These are phyloP conservation scores for Hyla sarda DNA, from an alignment of 2,113 vertebrate genomes.

Conservation along the genomic window DNA sequence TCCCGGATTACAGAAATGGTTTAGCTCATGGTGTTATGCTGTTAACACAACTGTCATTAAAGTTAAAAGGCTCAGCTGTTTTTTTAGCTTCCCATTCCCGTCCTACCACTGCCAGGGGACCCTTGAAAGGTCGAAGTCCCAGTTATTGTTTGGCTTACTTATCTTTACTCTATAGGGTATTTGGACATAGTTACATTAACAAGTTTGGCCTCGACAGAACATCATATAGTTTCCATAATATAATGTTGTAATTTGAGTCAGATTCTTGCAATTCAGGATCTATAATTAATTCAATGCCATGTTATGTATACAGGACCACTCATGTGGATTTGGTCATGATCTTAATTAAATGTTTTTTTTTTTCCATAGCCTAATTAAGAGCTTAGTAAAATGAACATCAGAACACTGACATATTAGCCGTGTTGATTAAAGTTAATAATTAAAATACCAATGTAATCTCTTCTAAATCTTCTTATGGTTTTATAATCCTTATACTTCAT, in stretches of 20 bases:
- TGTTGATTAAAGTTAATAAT: constrained; percentile 20
- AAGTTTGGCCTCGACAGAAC: not conserved
- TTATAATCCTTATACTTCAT: constrained; percentile 6
- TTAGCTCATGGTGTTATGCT: too few species aligned
- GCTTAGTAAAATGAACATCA: constrained; percentile 3
- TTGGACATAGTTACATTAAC: not conserved
- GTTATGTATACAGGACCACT: not conserved
- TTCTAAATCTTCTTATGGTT: constrained; percentile 11
- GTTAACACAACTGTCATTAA: too few species aligned
- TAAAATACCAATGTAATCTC: constrained; percentile 18
- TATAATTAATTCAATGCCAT: not conserved
- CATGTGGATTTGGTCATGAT: not conserved
- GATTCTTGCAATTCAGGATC: too few species aligned
- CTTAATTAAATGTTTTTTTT: not conserved
- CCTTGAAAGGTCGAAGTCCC: too few species aligned
- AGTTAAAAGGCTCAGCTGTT: too few species aligned
- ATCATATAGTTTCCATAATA: not conserved
- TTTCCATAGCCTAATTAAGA: not conserved
- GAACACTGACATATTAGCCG: not conserved
- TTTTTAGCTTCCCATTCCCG: too few species aligned
- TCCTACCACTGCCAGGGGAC: too few species aligned
- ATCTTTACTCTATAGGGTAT: not conserved
- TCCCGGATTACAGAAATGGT: too few species aligned
- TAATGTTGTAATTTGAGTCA: not conserved
- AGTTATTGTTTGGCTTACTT: too few species aligned